phyloP scores from a whole-genome alignment of 2,888 invertebrate species.

The Auanema freiburgensis region DNA sequence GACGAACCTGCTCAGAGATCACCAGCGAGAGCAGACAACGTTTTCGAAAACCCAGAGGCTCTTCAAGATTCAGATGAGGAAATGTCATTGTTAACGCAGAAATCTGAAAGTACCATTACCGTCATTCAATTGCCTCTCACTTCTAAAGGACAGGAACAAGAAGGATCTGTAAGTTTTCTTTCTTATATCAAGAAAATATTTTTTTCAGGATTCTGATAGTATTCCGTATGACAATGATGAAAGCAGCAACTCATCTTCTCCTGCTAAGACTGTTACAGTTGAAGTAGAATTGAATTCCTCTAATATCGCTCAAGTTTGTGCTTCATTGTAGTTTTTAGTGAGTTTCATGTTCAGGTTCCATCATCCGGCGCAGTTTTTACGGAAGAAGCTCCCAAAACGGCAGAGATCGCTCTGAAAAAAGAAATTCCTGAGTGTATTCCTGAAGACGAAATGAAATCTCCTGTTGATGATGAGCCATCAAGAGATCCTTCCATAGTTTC shows the following conservation, averaged over 20 bases:
- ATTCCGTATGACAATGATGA: background rate
- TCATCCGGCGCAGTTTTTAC: too few relatives aligned
- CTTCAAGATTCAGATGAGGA: too few relatives aligned
- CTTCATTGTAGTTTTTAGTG: too few relatives aligned
- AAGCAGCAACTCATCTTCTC: background rate
- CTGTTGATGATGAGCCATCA: background rate
- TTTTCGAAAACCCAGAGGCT: too few relatives aligned
- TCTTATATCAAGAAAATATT: background rate
- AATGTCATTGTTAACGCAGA: too few relatives aligned
- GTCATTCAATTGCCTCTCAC: background rate
- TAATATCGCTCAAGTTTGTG: too few relatives aligned
- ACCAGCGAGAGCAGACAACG: too few relatives aligned
- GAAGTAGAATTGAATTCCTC: slow-evolving; percentile 10
- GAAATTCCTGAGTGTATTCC: background rate
- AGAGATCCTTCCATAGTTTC: too few relatives aligned
- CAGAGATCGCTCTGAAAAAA: background rate
- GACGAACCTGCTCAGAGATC: too few relatives aligned
- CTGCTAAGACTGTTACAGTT: background rate
- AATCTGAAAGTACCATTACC: too few relatives aligned
- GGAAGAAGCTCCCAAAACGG: background rate
- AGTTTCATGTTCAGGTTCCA: too few relatives aligned
- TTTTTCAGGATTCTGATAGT: background rate
- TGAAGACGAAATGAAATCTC: slow-evolving; percentile 2
- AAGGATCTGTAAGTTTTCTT: background rate
- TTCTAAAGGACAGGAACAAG: background rate